Base-by-base conservation (phyloP, 2,888 invertebrate species). In the Pterostichus madidus region DNA sequence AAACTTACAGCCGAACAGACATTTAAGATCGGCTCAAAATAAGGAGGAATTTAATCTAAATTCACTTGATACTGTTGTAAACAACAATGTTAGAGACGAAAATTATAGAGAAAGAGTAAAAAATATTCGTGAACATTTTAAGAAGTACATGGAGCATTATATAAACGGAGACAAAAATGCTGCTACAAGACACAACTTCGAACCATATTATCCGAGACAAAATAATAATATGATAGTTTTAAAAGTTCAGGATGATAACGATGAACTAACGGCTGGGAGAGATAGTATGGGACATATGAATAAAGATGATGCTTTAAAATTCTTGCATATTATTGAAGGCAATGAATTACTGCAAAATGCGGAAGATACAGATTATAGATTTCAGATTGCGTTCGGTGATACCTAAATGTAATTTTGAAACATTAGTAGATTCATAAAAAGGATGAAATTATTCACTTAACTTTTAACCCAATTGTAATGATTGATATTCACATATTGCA, bases 251-350 rank as follows among this genome's bases (percentile, higher is more conserved):
- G 68, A 71, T 15, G 64, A 64, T 10, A 71, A 44, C 44, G 44
- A 17, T 39, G 64, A 39, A 39, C 15, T 35, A 39, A 35, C 32
- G n/a, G 10, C n/a, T 10, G 44, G 13, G 7, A 13, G 10, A 8
- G 15, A 56, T 56, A 56, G 13, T 17, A 13, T 15, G 13, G 13
- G 24, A 17, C 11, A 15, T 17, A 44, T 17, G 15, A 71, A 44
- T 15, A 17, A 71, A 11, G 68, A 71, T 64, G 64, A 32, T 64
- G 13, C 32, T 7, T 17, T 17, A 11, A 71, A 71, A 44, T 71
- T 17, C 13, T 71, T 71, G 39, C 68, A 71, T 71, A 71, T 71
- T 44, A 13, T 71, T 15, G 44, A 71, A 44, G 68, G 68, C 17
- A 71, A 71, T 71, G 44, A 71, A 44, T 17, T 71, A 13, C 15